These are phyloP conservation scores for Pteropus rufus DNA, from an alignment of 2,797 vertebrate species.

Conservation along the genomic window DNA sequence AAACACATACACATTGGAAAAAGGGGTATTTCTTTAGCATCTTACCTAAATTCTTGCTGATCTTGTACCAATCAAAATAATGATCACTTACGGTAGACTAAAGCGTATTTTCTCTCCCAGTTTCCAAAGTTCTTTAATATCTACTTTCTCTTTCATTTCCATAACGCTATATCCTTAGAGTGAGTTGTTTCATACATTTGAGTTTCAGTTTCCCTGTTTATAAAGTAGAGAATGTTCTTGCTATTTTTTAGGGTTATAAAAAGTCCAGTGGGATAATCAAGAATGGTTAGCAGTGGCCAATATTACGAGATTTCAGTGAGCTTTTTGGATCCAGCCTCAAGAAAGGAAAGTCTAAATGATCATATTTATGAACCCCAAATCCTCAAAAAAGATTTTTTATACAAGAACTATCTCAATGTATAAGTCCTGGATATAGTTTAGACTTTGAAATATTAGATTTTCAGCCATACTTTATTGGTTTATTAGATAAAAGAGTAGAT, in stretches of 20 bases:
- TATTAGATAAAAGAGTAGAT: background rate
- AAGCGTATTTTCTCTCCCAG: background rate
- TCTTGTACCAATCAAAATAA: background rate
- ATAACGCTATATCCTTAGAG: background rate
- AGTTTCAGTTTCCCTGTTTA: background rate
- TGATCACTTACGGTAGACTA: background rate
- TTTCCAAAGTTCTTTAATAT: background rate
- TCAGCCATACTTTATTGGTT: background rate
- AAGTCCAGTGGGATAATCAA: background rate
- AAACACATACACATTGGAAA: background rate
- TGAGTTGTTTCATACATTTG: background rate
- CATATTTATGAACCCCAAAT: background rate
- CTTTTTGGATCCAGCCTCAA: background rate
- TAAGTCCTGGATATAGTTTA: background rate
- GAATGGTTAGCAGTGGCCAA: background rate
- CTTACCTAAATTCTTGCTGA: background rate
- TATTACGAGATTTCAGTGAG: background rate
- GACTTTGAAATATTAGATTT: background rate
- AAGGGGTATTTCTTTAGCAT: background rate
- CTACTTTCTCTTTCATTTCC: background rate
- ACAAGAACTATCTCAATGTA: background rate
- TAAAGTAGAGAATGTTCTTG: background rate
- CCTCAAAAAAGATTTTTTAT: background rate
- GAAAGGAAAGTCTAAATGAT: background rate
- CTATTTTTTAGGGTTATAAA: background rate